phyloP scores from a whole-genome alignment of 2,113 vertebrate species.

The Morone chrysops region DNA sequence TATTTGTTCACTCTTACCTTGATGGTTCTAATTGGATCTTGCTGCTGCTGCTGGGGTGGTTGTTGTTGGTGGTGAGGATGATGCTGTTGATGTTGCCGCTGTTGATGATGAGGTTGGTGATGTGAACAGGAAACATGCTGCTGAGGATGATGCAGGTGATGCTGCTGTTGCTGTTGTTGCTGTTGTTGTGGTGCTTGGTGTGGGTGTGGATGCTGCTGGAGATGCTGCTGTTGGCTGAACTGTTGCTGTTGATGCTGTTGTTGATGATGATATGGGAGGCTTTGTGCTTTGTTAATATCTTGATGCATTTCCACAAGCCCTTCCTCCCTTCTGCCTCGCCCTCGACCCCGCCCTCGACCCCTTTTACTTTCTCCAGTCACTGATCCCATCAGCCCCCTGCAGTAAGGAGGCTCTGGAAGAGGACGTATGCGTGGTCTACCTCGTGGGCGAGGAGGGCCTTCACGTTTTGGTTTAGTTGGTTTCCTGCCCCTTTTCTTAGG shows the following conservation, averaged over 20 bases:
- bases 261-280: constrained; percentile 69
- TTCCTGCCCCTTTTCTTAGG: constrained; percentile 91
- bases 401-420: constrained; percentile 85
- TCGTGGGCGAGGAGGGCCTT: constrained; percentile 90
- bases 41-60: constrained; percentile 59
- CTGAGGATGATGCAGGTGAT: constrained; percentile 72
- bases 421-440: constrained; percentile 91
- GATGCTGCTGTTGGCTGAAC: constrained; percentile 71
- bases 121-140: constrained; percentile 60
- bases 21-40: constrained; percentile 77
- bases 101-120: constrained; percentile 69
- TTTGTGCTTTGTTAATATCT: constrained; percentile 79
- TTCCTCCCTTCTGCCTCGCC: constrained; percentile 79
- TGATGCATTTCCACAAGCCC: constrained; percentile 74
- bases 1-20: constrained; percentile 73
- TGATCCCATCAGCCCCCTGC: constrained; percentile 79
- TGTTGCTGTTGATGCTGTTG: constrained; percentile 71
- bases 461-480: constrained; percentile 92
- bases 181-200: constrained; percentile 66
- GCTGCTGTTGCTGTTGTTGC: constrained; percentile 72
- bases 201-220: constrained; percentile 71
- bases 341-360: constrained; percentile 80
- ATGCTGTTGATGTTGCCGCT: constrained; percentile 65
- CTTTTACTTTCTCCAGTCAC: constrained; percentile 75
- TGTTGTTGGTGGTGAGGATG: constrained; percentile 65